Evolutionary conservation across 2,888 invertebrate genomes (phyloP).

Genomic region (Trachelus troglodyta): DNA sequence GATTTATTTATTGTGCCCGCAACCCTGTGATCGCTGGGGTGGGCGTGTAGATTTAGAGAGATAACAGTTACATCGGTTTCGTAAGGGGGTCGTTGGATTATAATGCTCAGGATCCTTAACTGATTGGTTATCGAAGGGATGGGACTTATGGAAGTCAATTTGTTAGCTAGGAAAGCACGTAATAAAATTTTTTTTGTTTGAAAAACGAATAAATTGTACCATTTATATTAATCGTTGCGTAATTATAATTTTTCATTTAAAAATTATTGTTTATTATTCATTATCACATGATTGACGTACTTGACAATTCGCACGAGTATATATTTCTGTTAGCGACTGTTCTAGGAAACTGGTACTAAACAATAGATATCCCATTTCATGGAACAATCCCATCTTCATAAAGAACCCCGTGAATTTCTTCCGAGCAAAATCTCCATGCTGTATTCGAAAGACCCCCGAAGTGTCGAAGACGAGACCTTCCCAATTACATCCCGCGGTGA

Average conservation of each 20-base stretch:
- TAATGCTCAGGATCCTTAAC: constrained; percentile 4
- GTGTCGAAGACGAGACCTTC: not conserved
- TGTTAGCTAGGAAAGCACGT: not conserved
- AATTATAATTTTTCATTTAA: not conserved
- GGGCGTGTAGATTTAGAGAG: constrained; percentile 36
- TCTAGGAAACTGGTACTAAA: not conserved
- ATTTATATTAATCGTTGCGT: not conserved
- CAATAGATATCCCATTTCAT: not conserved
- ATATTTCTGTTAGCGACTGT: not conserved
- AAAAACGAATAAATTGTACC: not conserved
- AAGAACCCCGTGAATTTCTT: not conserved
- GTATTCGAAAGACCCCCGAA: not conserved
- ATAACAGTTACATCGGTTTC: constrained; percentile 36
- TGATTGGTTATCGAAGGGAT: not conserved
- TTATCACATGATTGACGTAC: not conserved
- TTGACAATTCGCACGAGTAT: not conserved
- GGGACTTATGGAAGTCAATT: not conserved
- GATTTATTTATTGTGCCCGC: constrained; percentile 42
- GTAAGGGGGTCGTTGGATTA: constrained; percentile 27
- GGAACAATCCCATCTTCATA: not conserved
- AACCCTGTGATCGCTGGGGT: constrained; percentile 36
- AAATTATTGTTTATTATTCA: not conserved
- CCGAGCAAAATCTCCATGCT: not conserved
- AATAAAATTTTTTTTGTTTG: not conserved
- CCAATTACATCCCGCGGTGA: constrained; percentile 4